Percentiles rank a stretch among this genome's conserved stretches.
Conservation (phyloP, 92 coral and sea anemone species). For the Montipora capitata region DNA sequence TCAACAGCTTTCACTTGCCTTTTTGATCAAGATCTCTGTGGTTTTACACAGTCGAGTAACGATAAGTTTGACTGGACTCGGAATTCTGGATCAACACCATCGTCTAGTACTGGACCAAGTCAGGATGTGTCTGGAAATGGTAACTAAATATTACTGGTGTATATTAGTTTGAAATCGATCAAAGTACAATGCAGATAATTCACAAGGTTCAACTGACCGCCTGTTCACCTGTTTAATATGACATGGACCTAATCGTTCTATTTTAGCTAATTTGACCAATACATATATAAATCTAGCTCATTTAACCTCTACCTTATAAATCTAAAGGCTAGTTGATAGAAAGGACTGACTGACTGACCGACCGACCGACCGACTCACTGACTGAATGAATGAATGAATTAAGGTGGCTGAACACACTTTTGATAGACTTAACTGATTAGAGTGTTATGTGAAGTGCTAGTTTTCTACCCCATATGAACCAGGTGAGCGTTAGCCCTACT, state of each 20-base stretch:
- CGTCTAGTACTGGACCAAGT: conserved; percentile 54
- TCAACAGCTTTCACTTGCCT: conserved; percentile 33
- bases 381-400: neutral
- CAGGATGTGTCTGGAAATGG: conserved; percentile 50
- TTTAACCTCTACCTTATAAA: neutral
- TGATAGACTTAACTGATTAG: too few species aligned
- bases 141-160: neutral
- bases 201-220: neutral
- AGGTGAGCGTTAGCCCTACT: too few species aligned
- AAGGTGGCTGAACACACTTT: too few species aligned
- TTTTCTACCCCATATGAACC: too few species aligned
- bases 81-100: conserved; percentile 18
- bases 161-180: neutral
- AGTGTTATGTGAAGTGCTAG: too few species aligned
- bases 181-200: conserved; percentile 4
- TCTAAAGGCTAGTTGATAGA: neutral
- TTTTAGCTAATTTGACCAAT: neutral
- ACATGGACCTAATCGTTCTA: neutral
- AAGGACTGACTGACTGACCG: neutral
- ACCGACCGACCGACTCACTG: neutral
- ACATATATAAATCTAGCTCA: neutral
- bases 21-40: conserved; percentile 40
- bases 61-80: conserved; percentile 71
- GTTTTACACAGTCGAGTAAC: conserved; percentile 48
- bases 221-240: neutral